phyloP scores from a whole-genome alignment of 2,113 vertebrate genomes.

The Dicaeum eximium region DNA sequence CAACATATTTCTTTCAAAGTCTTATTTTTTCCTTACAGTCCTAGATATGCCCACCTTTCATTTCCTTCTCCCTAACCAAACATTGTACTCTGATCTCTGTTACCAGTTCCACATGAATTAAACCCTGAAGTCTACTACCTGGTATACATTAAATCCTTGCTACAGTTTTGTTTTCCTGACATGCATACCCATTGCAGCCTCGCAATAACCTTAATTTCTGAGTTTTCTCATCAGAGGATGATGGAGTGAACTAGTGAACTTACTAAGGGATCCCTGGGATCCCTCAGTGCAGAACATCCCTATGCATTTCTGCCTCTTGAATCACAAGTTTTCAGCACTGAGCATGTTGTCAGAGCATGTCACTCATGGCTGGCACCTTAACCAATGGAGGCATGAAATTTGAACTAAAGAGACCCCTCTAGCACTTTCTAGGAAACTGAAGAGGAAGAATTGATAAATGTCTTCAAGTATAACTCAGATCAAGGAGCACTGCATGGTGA shows the following conservation, averaged over 20 bases:
- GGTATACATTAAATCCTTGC: background rate
- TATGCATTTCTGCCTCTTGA: background rate
- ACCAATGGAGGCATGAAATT: background rate
- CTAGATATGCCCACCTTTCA: background rate
- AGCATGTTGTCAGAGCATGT: background rate
- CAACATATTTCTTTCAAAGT: background rate
- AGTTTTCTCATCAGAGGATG: background rate
- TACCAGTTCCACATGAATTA: background rate
- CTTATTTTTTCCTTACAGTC: background rate
- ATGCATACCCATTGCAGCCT: fast-evolving
- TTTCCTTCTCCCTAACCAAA: background rate
- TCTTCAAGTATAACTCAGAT: background rate
- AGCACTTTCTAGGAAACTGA: background rate
- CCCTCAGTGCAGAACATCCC: background rate
- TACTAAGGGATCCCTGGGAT: background rate
- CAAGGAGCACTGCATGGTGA: background rate
- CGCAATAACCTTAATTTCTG: fast-evolving
- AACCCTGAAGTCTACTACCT: background rate
- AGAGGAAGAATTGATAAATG: background rate
- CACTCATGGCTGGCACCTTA: background rate
- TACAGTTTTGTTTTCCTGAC: background rate
- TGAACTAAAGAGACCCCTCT: background rate
- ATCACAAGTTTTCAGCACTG: background rate
- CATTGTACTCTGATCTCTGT: background rate
- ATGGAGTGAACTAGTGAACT: background rate